A percentile compares a stretch with the other conserved stretches of the same genome.
Conservation (phyloP, 2,797 vertebrate genomes). For the Staurois parvus region DNA sequence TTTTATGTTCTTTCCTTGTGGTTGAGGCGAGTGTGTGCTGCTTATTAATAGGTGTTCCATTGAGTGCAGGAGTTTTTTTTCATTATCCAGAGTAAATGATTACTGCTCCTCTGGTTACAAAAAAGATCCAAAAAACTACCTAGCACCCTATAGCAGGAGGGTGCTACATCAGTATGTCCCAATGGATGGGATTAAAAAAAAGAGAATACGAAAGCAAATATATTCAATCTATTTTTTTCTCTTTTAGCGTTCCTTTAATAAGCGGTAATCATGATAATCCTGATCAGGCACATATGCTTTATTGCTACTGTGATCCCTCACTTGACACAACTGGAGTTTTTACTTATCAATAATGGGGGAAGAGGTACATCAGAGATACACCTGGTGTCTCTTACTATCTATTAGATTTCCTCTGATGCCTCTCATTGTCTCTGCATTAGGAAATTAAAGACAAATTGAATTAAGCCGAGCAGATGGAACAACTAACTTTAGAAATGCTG, state of each 20-base stretch:
- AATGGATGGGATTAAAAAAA: too few relatives aligned
- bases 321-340: neutral
- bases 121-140: too few relatives aligned
- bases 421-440: constrained; percentile 51
- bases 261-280: neutral
- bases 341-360: neutral
- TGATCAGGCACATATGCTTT: neutral
- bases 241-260: neutral
- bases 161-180: too few relatives aligned
- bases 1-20: too few relatives aligned
- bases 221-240: too few relatives aligned
- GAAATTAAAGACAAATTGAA: constrained; percentile 67
- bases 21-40: too few relatives aligned
- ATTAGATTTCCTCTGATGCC: constrained; percentile 47
- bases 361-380: constrained; percentile 24
- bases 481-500: constrained; percentile 50
- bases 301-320: neutral
- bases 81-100: too few relatives aligned
- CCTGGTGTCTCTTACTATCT: neutral
- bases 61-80: too few relatives aligned
- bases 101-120: too few relatives aligned
- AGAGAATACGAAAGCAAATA: too few relatives aligned
- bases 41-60: too few relatives aligned
- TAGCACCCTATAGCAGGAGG: too few relatives aligned
- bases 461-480: constrained; percentile 62